Base-by-base conservation (phyloP, 30 jellyfish, hydroid and myxozoan genomes). In the Morbakka virulenta region DNA sequence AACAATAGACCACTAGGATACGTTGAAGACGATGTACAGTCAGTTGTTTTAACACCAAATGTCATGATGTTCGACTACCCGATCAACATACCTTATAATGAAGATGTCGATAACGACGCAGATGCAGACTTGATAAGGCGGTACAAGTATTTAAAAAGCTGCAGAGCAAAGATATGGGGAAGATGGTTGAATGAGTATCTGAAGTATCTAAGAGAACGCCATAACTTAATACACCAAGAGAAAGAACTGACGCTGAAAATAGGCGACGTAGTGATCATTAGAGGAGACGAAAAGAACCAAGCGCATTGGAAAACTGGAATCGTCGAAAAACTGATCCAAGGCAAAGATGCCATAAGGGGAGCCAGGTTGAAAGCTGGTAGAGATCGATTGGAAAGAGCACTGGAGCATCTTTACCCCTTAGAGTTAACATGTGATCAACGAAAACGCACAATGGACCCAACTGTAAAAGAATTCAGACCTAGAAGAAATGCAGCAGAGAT, bases 1-100 rank as follows among this genome's bases (percentile, higher is more conserved):
- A 84, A 75, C 79, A 84, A 84, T 85, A 50, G 96, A 27, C 96
- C 96, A 9, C 73, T 86, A 32, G 57, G 80, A 1, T 86, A 77
- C 50, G 77, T 77, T 11, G 96, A 86, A 31, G 96, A 86, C 57
- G 96, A 86, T 41, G 75, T 86, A 29, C 93, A 86, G 62, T 27
- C 52, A 36, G 82, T 64, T 28, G 35, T 71, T 20, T 84, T 86
- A 1, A 86, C 96, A 73, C 96, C 93, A 32, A 77, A 86, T 69
- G 51, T 25, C 28, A 35, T 85, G 87, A 77, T 85, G 12, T 68
- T 76, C 65, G 96, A 84, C 32, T 31, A 86, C 62, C 68, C 86
- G 30, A 53, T 41, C 49, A 50, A 3, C 32, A 67, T 33, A 4
- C 74, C 57, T 48, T n/a, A 52, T 67, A 88, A 62, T 14, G 77